Conservation (phyloP, 2,797 vertebrate species). For the Periophthalmus magnuspinnatus region DNA sequence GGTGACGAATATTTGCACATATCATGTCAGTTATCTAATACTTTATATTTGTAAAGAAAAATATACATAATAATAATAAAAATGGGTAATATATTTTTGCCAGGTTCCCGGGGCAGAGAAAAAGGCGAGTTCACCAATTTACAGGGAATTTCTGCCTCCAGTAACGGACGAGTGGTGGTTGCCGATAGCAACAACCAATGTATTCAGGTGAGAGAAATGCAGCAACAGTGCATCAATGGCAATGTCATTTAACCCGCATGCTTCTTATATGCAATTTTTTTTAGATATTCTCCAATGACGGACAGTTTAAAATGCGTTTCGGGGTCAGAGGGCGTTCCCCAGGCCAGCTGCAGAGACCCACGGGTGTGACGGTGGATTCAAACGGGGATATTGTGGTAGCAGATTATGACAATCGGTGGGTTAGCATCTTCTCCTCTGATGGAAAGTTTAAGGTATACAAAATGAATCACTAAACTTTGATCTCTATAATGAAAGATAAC, state of each 20-base stretch:
- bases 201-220: conserved; percentile 83
- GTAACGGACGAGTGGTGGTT: conserved; percentile 89
- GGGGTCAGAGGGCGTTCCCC: conserved; percentile 93
- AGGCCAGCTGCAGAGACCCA: conserved; percentile 93
- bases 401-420: conserved; percentile 97
- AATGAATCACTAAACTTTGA: neutral
- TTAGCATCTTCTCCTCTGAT: conserved; percentile 94
- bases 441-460: conserved; percentile 91
- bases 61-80: neutral
- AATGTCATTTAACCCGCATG: neutral
- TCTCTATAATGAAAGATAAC: neutral
- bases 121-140: conserved; percentile 97
- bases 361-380: conserved; percentile 89
- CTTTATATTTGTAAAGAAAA: neutral
- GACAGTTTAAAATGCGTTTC: conserved; percentile 94
- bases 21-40: neutral
- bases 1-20: no score
- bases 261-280: no score
- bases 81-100: neutral
- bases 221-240: neutral
- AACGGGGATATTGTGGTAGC: conserved; percentile 94
- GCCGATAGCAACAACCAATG: conserved; percentile 99
- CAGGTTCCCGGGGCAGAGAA: conserved; percentile 91
- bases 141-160: conserved; percentile 91
- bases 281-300: conserved; percentile 93